These are phyloP conservation scores for Scartelaos histophorus DNA, from an alignment of 2,113 vertebrate genomes.

Conservation along the genomic window DNA sequence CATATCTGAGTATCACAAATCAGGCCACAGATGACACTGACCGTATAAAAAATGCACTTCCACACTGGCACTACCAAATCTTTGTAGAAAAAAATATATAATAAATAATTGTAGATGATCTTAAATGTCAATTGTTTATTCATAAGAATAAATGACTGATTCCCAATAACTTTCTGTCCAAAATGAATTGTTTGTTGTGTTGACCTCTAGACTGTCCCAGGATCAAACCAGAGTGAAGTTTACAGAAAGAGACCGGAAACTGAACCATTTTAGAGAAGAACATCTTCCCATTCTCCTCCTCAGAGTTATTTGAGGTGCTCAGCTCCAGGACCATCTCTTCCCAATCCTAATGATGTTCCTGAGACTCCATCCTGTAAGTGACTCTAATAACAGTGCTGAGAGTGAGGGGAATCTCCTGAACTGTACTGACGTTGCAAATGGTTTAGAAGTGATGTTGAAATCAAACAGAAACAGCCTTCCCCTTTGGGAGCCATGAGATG, in stretches of 20 bases:
- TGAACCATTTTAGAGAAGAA: slow-evolving; percentile 39
- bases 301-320: slow-evolving; percentile 45
- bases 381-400: background rate
- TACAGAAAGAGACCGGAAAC: slow-evolving; percentile 46
- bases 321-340: slow-evolving; percentile 22
- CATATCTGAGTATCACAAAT: no score
- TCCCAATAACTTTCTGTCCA: background rate
- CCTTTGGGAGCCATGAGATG: no score
- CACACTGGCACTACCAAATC: no score
- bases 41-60: no score
- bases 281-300: slow-evolving; percentile 28
- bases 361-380: background rate
- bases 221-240: slow-evolving; percentile 44
- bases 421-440: background rate
- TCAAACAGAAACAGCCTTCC: background rate
- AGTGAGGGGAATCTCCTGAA: background rate
- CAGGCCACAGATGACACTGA: no score
- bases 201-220: slow-evolving; percentile 15
- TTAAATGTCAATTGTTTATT: no score
- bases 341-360: slow-evolving; percentile 16
- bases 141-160: background rate
- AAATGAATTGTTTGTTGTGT: slow-evolving; percentile 1
- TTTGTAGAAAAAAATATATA: no score
- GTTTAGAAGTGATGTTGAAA: background rate
- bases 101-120: no score